Percentiles rank a stretch among this genome's conserved stretches.
Evolutionary conservation across 2,888 invertebrate species (phyloP).

Genomic region (Pachydiplax longipennis): DNA sequence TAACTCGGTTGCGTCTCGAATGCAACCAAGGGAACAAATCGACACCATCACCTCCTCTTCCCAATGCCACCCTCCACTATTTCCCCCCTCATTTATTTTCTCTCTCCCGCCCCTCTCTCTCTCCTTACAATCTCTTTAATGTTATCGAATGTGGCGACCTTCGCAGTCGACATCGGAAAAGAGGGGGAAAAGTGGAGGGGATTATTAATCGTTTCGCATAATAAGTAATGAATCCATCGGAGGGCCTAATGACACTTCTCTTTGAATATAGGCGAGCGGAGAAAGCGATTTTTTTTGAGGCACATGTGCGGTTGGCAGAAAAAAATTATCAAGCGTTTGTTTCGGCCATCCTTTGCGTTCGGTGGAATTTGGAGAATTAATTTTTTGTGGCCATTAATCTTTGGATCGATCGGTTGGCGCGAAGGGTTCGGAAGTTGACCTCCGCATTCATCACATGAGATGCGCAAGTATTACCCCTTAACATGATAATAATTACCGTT

Average conservation of each 20-base stretch:
- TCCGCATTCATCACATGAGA: too few relatives aligned
- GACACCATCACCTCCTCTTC: background rate
- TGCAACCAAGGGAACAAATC: too few relatives aligned
- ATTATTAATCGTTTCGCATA: conserved; percentile 20
- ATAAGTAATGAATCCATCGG: conserved; percentile 37
- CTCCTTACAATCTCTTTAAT: conserved; percentile 27
- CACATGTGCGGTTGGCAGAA: background rate
- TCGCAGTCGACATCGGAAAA: background rate
- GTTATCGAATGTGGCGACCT: background rate
- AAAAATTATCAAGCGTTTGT: background rate
- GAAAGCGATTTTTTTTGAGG: background rate
- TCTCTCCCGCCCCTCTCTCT: background rate
- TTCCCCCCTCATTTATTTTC: background rate
- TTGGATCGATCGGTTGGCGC: background rate
- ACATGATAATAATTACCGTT: too few relatives aligned
- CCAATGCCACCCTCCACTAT: background rate
- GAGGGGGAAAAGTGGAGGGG: conserved; percentile 7
- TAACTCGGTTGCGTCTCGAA: background rate
- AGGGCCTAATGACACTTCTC: background rate
- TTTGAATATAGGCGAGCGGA: background rate
- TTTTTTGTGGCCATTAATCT: background rate
- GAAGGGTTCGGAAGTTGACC: too few relatives aligned
- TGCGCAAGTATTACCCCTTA: too few relatives aligned
- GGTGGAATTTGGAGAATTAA: background rate
- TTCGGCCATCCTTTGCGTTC: background rate